These are phyloP conservation scores for Pollimyrus isidori DNA, from an alignment of 2,113 vertebrate species.

Conservation along the genomic window DNA sequence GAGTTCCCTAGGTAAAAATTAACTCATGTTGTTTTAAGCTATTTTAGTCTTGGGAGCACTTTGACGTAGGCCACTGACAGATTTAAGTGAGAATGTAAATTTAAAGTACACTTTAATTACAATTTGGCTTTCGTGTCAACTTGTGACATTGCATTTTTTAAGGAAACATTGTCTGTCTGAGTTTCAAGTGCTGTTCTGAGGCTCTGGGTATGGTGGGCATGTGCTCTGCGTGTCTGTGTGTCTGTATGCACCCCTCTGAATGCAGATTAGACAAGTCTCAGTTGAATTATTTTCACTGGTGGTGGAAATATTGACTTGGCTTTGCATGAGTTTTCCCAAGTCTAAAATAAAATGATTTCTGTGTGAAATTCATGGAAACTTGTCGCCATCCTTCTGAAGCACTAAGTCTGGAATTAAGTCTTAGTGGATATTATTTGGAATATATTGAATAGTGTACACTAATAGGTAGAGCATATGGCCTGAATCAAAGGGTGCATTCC, in stretches of 20 bases:
- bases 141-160: constrained; percentile 14
- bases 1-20: constrained; percentile 39
- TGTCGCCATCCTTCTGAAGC: neutral
- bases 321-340: neutral
- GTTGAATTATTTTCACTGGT: neutral
- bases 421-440: neutral
- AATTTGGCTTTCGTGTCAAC: constrained; percentile 29
- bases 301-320: neutral
- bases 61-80: constrained; percentile 43
- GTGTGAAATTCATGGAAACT: neutral
- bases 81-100: constrained; percentile 42
- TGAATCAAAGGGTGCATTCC: neutral
- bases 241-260: neutral
- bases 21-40: constrained; percentile 52
- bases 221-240: neutral
- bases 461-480: neutral
- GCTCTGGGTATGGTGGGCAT: constrained; percentile 22
- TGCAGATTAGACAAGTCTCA: constrained; percentile 12
- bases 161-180: constrained; percentile 26
- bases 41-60: constrained; percentile 47
- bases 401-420: neutral
- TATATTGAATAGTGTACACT: neutral
- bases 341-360: neutral
- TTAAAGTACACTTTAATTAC: constrained; percentile 52
- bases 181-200: constrained; percentile 16